phyloP scores from a whole-genome alignment of 2,797 vertebrate genomes.

The Chiloscyllium punctatum region DNA sequence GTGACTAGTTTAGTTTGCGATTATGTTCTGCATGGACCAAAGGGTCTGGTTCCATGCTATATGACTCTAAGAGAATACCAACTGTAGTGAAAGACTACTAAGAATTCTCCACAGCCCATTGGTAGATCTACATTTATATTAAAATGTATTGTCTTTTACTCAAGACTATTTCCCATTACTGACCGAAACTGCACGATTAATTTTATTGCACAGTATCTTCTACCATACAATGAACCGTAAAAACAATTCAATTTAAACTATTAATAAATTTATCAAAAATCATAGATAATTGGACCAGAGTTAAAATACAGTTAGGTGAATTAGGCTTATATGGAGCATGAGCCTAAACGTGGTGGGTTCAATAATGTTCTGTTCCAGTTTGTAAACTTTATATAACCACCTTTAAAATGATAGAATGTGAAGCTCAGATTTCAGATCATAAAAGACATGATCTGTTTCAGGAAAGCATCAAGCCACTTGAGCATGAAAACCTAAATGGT shows the following conservation, averaged over 20 bases:
- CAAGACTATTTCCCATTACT: background rate
- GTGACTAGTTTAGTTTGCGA: no score
- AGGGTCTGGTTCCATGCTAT: no score
- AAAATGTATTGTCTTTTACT: background rate
- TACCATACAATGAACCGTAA: background rate
- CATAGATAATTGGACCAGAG: background rate
- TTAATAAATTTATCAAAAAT: background rate
- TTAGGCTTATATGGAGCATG: background rate
- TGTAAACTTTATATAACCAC: background rate
- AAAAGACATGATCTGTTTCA: background rate
- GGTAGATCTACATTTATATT: background rate
- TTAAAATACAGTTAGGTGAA: background rate
- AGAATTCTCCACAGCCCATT: background rate
- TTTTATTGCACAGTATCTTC: background rate
- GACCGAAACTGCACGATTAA: background rate
- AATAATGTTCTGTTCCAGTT: background rate
- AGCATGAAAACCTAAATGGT: background rate
- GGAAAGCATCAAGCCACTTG: background rate
- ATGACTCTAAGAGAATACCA: background rate
- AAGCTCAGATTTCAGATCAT: background rate
- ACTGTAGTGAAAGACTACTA: background rate
- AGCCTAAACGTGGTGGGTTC: background rate
- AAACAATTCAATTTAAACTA: background rate
- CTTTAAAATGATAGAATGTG: background rate
- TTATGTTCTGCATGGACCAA: no score